These are phyloP conservation scores for Drosophila neonasuta DNA, from an alignment of 2,888 invertebrate species.

Conservation along the genomic window DNA sequence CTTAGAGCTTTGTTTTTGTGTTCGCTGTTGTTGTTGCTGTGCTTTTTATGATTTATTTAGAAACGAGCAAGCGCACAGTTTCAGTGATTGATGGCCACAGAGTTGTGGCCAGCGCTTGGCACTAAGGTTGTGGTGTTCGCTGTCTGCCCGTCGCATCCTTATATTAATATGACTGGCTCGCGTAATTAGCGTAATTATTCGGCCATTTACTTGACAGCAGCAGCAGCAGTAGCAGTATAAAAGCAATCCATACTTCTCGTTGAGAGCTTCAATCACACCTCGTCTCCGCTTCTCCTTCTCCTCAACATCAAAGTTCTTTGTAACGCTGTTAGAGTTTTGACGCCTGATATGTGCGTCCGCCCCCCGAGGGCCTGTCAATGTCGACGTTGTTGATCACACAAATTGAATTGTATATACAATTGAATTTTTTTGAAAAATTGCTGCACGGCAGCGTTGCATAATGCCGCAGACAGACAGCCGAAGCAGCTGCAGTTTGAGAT, in stretches of 20 bases:
- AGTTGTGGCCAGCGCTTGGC: constrained; percentile 30
- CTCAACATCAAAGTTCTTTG: constrained; percentile 60
- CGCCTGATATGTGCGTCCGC: constrained; percentile 19
- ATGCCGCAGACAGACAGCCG: constrained; percentile 28
- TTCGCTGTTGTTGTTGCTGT: constrained; percentile 8
- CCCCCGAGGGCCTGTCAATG: constrained; percentile 58
- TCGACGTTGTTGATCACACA: constrained; percentile 67
- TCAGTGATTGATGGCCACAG: constrained; percentile 64
- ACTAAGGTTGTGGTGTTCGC: constrained; percentile 16
- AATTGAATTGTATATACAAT: constrained; percentile 76
- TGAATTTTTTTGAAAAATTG: constrained; percentile 73
- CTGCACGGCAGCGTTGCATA: constrained; percentile 59
- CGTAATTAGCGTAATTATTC: constrained; percentile 71
- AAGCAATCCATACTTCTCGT: constrained; percentile 28
- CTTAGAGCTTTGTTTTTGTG: constrained; percentile 28
- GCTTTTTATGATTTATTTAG: constrained; percentile 72
- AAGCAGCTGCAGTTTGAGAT: not conserved
- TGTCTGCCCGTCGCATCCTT: constrained; percentile 18
- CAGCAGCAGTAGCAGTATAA: not conserved
- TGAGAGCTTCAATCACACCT: constrained; percentile 13
- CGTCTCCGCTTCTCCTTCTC: not conserved
- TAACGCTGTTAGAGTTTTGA: constrained; percentile 38
- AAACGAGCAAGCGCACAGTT: constrained; percentile 49
- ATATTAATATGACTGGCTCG: constrained; percentile 55
- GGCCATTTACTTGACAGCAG: constrained; percentile 42